Evolutionary conservation across 1,140 invertebrate species (phyloP), one percentile per base, ranked within the genome.

Genomic region (Metopolophium dirhodum): DNA sequence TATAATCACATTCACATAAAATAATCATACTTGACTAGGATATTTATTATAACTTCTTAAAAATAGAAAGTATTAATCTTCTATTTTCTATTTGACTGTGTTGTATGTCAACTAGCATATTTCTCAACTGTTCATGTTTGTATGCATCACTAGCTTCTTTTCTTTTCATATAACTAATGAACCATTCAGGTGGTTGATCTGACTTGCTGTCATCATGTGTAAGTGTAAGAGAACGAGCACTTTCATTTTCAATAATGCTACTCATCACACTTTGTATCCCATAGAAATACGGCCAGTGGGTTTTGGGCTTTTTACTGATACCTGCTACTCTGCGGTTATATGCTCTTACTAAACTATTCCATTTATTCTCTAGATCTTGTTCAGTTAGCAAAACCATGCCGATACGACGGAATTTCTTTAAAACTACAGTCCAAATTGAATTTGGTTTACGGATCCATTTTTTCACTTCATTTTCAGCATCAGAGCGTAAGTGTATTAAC

Each of bases 331-430:
- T 93, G 23, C 47, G 82, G 26, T 93, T 93, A 51, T 93, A 93
- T 37, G 91, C 54, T 45, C 82, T 93, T 18, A 93, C 82, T 93
- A 93, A 86, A 86, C 91, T 93, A 45, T 93, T 93, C 91, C 91
- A 93, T 57, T 93, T 93, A 86, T 86, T 93, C 41, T 93, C 91
- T 57, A 93, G 86, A 86, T 93, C 91, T 37, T 93, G 91, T 93
- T 93, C 91, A 54, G 91, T 93, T 2, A 93, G 26, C 7, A 83
- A 51, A 57, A 93, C 77, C 14, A 93, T 85, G 20, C 91, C 91
- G 8, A 86, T 22, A 45, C 91, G 91, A 30, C 91, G 91, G 45
- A 93, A 93, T 85, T 93, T 93, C n/a, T 93, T 93, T 9, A 93
- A 54, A 41, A 93, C 91, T 30, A 93, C 91, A 41, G 91, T 54